Conservation (phyloP, 2,113 vertebrate species). For the Rafetus swinhoei region DNA sequence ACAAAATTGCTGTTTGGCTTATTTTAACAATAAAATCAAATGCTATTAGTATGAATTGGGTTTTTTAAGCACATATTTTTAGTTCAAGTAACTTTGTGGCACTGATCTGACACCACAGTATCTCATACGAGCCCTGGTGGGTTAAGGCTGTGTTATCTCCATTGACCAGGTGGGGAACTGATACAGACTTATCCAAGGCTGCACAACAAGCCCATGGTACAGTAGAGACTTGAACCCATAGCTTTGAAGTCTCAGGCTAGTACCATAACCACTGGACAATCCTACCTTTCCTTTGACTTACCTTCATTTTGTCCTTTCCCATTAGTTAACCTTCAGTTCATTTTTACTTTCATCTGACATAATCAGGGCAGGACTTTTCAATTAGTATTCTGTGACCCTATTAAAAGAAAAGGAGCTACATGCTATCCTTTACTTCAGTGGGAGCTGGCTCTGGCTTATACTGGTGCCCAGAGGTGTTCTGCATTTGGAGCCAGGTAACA, state of each 20-base stretch:
- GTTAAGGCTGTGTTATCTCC: not conserved
- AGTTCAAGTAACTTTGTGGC: not conserved
- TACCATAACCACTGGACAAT: not conserved
- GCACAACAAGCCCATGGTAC: not conserved
- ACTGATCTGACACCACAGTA: not conserved
- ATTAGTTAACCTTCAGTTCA: not conserved
- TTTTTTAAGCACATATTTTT: rapidly evolving
- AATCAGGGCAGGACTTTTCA: not conserved
- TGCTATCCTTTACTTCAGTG: not conserved
- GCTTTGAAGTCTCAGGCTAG: not conserved
- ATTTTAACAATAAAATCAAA: rapidly evolving
- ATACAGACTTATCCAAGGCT: not conserved
- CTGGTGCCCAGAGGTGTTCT: not conserved
- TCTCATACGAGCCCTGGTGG: not conserved
- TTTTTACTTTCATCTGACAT: not conserved
- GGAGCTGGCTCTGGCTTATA: not conserved
- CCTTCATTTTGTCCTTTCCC: not conserved
- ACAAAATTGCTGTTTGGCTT: not conserved
- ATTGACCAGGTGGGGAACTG: not conserved
- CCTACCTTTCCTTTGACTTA: not conserved
- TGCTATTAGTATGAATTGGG: not conserved
- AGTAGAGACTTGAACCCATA: not conserved
- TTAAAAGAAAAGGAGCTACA: not conserved
- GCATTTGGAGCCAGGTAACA: not conserved
- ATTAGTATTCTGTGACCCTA: not conserved